Conservation (phyloP, 2,888 invertebrate genomes). For the Gisinianus flammeolus region DNA sequence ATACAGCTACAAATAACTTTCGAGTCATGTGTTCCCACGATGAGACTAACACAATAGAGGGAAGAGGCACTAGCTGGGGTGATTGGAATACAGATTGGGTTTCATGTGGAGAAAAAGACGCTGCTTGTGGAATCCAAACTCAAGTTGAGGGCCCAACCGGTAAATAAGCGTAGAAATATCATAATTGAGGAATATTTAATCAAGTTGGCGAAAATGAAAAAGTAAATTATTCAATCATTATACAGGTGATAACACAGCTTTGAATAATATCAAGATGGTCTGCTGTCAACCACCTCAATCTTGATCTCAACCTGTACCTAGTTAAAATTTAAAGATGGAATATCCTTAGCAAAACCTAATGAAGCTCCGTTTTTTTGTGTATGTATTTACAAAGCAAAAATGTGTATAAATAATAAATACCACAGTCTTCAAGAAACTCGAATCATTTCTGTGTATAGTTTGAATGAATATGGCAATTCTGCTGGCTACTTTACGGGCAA, state of each 20-base stretch:
- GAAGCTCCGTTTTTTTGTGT: no score
- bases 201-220: background rate
- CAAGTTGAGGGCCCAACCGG: conserved; percentile 41
- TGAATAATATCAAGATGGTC: conserved; percentile 26
- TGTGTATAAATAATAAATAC: no score
- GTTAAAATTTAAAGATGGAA: no score
- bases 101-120: conserved; percentile 41
- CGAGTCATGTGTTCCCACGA: conserved; percentile 28
- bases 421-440: no score
- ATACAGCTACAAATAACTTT: conserved; percentile 34
- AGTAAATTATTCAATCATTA: background rate
- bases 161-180: background rate
- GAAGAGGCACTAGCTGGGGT: conserved; percentile 48
- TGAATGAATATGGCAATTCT: no score
- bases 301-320: no score
- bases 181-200: background rate
- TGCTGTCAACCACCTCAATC: no score
- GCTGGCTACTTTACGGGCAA: no score
- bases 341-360: no score
- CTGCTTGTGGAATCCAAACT: conserved; percentile 50
- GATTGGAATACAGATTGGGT: conserved; percentile 48
- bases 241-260: conserved; percentile 17
- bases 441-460: no score
- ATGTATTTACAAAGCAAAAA: no score
- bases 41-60: conserved; percentile 33